Conservation (phyloP, 2,888 invertebrate genomes). For the Drosophila mercatorum region DNA sequence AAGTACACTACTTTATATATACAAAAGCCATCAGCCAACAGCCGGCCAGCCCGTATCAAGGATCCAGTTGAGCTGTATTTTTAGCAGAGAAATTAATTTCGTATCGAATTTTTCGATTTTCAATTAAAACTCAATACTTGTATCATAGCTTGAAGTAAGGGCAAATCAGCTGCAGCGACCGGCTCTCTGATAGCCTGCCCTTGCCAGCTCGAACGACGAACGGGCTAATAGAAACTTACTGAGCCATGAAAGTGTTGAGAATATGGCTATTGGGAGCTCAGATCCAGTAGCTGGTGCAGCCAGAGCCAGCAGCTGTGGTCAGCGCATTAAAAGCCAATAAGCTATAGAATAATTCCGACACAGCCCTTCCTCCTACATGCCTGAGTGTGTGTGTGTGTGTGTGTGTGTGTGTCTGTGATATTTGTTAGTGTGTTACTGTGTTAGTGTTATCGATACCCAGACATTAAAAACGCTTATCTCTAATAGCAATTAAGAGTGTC, state of each 20-base stretch:
- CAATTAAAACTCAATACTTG: constrained; percentile 81
- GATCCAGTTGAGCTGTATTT: constrained; percentile 61
- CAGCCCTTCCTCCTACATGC: constrained; percentile 1
- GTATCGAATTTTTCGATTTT: constrained; percentile 82
- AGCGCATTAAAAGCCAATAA: constrained; percentile 76
- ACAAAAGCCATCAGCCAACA: constrained; percentile 41
- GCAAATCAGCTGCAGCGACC: constrained; percentile 8
- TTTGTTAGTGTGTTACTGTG: constrained; percentile 36
- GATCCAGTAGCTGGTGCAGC: constrained; percentile 4
- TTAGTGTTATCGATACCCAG: constrained; percentile 36
- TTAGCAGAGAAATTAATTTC: constrained; percentile 81
- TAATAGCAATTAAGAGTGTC: constrained; percentile 43
- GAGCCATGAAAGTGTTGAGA: constrained; percentile 80
- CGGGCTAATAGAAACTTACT: constrained; percentile 76
- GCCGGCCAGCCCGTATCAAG: constrained; percentile 23
- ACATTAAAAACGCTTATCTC: constrained; percentile 39
- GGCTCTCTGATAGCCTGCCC: constrained; percentile 12
- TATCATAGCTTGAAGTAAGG: constrained; percentile 30
- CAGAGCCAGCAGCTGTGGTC: constrained; percentile 35
- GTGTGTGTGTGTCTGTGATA: constrained; percentile 1
- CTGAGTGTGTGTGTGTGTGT: background rate
- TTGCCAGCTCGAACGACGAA: constrained; percentile 28
- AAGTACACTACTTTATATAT: constrained; percentile 43
- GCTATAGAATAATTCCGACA: constrained; percentile 63
- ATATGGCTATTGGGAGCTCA: constrained; percentile 40